Evolutionary conservation across 1,140 invertebrate genomes (phyloP).

Genomic region (Dryas iulia): DNA sequence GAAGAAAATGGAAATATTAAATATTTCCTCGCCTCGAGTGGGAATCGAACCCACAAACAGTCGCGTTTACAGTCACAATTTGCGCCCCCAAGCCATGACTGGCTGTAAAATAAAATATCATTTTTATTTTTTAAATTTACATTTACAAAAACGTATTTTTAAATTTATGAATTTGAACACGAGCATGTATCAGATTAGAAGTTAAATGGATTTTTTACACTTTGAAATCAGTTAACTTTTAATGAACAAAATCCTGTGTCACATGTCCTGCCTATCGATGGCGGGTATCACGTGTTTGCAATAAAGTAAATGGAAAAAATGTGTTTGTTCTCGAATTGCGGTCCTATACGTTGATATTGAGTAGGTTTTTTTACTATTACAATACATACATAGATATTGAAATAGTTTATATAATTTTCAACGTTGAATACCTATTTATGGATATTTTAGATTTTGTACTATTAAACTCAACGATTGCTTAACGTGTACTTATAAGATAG

Average conservation of each 20-base stretch:
- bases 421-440: not conserved
- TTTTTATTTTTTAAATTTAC: too few species aligned
- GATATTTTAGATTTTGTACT: not conserved
- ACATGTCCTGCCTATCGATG: conserved; percentile 9
- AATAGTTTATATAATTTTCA: not conserved
- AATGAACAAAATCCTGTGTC: conserved; percentile 17
- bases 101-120: too few species aligned
- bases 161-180: not conserved
- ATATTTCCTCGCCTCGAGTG: too few species aligned
- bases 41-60: too few species aligned
- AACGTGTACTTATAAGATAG: too few species aligned
- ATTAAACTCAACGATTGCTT: too few species aligned
- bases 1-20: too few species aligned
- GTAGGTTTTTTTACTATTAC: not conserved
- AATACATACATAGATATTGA: not conserved
- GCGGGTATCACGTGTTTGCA: not conserved
- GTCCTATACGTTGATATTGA: not conserved
- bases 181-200: not conserved
- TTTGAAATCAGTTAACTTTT: conserved; percentile 19
- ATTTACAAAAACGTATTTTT: too few species aligned
- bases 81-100: too few species aligned
- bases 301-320: conserved; percentile 7
- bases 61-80: too few species aligned
- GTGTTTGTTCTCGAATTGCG: not conserved
- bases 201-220: not conserved